Evolutionary conservation across 2,888 invertebrate genomes (phyloP).

Genomic region (Diplolepis rosae): DNA sequence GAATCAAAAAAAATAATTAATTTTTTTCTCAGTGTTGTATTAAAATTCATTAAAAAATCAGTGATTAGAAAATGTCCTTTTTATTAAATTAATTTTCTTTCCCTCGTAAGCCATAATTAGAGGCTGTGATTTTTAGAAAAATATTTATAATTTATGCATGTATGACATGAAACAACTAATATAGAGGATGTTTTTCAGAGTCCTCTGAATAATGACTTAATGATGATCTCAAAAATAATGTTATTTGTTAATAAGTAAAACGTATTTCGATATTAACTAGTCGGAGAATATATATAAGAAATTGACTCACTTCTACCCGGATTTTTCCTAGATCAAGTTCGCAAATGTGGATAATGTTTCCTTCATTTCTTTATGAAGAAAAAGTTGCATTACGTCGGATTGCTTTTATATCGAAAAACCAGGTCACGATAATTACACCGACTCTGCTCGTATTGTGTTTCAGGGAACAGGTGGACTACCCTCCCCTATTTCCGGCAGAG

Average conservation of each 20-base stretch:
- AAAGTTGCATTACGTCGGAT: background rate
- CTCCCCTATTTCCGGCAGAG: conserved; percentile 44
- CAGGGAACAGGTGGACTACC: conserved; percentile 39
- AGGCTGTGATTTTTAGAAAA: too few species aligned
- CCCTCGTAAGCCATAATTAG: too few species aligned
- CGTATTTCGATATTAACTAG: background rate
- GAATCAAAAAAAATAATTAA: too few species aligned
- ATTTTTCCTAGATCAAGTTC: conserved; percentile 14
- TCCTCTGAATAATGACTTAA: too few species aligned
- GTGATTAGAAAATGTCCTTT: too few species aligned
- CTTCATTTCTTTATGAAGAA: background rate
- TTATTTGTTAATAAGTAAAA: background rate
- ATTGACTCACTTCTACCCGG: conserved; percentile 1
- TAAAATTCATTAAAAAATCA: too few species aligned
- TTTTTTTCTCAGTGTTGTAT: too few species aligned
- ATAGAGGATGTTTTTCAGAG: too few species aligned
- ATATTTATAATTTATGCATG: too few species aligned
- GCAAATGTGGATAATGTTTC: conserved; percentile 8
- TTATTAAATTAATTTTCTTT: too few species aligned
- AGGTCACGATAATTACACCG: background rate
- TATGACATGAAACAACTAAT: too few species aligned
- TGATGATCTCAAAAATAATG: too few species aligned
- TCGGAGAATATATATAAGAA: conserved; percentile 8
- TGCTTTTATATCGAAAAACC: background rate
- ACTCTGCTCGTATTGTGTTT: conserved; percentile 39